phyloP scores from a whole-genome alignment of 2,113 vertebrate species.

The Ammodytes marinus region DNA sequence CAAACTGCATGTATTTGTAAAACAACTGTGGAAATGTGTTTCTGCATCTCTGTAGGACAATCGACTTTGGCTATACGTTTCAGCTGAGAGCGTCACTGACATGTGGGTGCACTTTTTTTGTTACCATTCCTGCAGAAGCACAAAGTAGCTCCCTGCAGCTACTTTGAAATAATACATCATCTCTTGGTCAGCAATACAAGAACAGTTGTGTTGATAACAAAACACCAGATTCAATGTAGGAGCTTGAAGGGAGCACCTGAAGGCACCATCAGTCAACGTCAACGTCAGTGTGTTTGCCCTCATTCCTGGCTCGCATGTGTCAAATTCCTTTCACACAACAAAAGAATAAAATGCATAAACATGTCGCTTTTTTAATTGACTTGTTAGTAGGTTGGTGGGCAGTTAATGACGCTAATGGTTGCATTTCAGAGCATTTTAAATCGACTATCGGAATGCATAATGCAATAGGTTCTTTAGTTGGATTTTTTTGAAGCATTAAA shows the following conservation, averaged over 20 bases:
- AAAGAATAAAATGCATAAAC: constrained; percentile 46
- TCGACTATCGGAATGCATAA: neutral
- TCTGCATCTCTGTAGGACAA: neutral
- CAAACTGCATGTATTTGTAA: neutral
- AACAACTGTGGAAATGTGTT: neutral
- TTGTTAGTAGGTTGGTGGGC: neutral
- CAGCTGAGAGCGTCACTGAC: neutral
- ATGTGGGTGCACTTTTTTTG: neutral
- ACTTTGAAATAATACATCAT: neutral
- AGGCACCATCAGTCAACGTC: constrained; percentile 52
- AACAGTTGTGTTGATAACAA: neutral
- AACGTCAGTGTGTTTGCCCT: constrained; percentile 44
- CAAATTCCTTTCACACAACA: constrained; percentile 74
- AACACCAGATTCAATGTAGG: neutral
- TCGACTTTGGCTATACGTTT: neutral
- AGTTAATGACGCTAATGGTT: neutral
- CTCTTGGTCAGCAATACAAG: neutral
- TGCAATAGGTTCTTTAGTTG: neutral
- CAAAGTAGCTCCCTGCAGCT: neutral
- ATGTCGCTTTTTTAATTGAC: constrained; percentile 1
- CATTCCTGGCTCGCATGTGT: constrained; percentile 65
- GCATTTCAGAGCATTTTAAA: neutral
- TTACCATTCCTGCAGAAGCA: neutral
- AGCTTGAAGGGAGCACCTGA: constrained; percentile 35
- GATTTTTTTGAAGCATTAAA: neutral